Conservation (phyloP, 1,140 invertebrate species). For the Lutraria rhynchaena region DNA sequence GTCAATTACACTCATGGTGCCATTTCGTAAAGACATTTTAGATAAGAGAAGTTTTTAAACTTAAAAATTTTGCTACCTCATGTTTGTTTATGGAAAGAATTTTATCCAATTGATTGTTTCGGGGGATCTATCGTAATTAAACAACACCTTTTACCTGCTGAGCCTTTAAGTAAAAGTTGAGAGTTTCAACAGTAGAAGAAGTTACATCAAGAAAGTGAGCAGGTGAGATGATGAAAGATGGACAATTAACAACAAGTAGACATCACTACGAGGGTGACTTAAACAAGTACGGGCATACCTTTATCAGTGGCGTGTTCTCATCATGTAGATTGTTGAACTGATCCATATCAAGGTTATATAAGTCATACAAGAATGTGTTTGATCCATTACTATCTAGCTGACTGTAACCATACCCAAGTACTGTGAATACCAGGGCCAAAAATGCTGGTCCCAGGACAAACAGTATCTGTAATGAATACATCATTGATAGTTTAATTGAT, state of each 20-base stretch:
- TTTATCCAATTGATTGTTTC: too few species aligned
- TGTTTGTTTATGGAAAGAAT: too few species aligned
- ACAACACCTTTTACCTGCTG: too few species aligned
- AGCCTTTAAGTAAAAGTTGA: too few species aligned
- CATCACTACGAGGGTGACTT: neutral
- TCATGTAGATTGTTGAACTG: slow-evolving; percentile 36
- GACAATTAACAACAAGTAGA: slow-evolving; percentile 1
- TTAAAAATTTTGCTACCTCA: too few species aligned
- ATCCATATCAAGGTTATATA: slow-evolving; percentile 55
- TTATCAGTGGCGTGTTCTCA: slow-evolving; percentile 27
- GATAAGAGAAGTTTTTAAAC: too few species aligned
- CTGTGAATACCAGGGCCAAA: slow-evolving; percentile 69
- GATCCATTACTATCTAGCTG: slow-evolving; percentile 66
- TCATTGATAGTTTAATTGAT: too few species aligned
- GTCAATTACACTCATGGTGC: too few species aligned
- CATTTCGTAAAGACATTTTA: too few species aligned
- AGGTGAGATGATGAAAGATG: neutral
- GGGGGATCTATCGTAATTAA: too few species aligned
- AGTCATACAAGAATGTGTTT: slow-evolving; percentile 63
- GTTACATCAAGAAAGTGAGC: neutral
- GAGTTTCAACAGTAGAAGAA: too few species aligned
- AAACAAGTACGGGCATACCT: slow-evolving; percentile 1
- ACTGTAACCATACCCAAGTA: slow-evolving; percentile 74
- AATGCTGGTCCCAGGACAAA: slow-evolving; percentile 74
- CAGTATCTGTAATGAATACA: slow-evolving; percentile 76